Evolutionary conservation across 1,140 invertebrate species (phyloP), one percentile per base, ranked within the genome.

Genomic region (Condylostylus longicornis): DNA sequence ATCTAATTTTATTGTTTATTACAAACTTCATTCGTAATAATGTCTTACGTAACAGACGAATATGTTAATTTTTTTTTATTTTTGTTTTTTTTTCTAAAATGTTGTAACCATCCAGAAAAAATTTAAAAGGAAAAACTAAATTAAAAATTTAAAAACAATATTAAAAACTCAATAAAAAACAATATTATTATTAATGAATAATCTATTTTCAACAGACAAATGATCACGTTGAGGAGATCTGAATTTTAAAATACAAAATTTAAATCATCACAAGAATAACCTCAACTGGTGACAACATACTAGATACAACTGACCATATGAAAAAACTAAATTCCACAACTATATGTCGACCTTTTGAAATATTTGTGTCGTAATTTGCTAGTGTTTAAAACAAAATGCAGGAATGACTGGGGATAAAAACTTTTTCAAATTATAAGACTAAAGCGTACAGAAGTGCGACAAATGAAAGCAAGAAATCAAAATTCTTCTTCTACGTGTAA

Each of bases 351-450:
- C 29, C 8, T 31, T 8, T 8, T 31, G 8, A 31, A 49, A 41
- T 22, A 37, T 45, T 47, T 69, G 64, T n/a, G 65, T 67, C 46
- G 64, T 5, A 56, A 51, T 49, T 70, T 67, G 40, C 63, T 66
- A 13, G 62, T 61, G 10, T 56, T 63, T 44, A 69, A 55, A n/a
- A 56, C 53, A 51, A 69, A 72, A 6, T n/a, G 66, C 63, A 2
- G 67, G 36, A 35, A 43, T 30, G 9, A 62, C 36, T 19, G 58
- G 58, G 46, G 69, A 65, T 35, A 64, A 50, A 37, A 58, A 20
- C 22, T 65, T 25, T 46, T 58, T 54, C 37, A 70, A 51, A 29
- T 43, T 27, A 32, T 57, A 54, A 35, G 57, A 52, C 19, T 50
- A 5, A 42, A 58, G 48, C 13, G 48, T 51, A 13, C 15, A 18